Evolutionary conservation across 2,888 invertebrate species (phyloP), one percentile per base, ranked within the genome.

Genomic region (Trachelus tabidus): DNA sequence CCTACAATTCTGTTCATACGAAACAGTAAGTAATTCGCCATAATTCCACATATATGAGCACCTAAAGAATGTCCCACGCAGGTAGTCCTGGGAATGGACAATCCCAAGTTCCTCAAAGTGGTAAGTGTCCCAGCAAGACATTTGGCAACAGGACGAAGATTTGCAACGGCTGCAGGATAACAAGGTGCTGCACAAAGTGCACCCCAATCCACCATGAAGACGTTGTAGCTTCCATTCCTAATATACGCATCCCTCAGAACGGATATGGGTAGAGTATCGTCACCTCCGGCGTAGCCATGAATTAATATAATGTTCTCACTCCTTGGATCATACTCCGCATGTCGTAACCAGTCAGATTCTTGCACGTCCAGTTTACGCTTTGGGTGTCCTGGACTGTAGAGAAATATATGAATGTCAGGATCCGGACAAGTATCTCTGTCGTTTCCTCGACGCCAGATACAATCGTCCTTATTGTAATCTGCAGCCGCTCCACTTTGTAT

Each of bases 11-110:
- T 93, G 87, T 96, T 95, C 85, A 96, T 93, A 40, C 96, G 92
- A 91, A 96, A 96, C 40, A 94, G 93, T 71, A 96, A 92, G 87
- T 94, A 95, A 88, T 95, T 95, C 0, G 96, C 94, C 83, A 96
- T 94, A 79, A 96, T 93, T 12, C 96, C 96, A 85, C 96, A 96
- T 77, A 96, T 92, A 87, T 96, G 96, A 0, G 96, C 95, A 0
- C 96, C 96, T 69, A 95, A 92, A 6, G 95, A 95, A 91, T 96
- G 96, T 0, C 96, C 96, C 1, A 96, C 95, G 89, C 96, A 96
- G 0, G 95, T 95, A 68, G 96, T 94, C 73, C 93, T 92, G 81
- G 94, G 94, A 4, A 95, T 94, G 76, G 94, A 92, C 73, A 95
- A 91, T 0, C 96, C 96, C 4, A 94, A 93, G 80, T 93, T 93